Evolutionary conservation across 2,113 vertebrate species (phyloP), one percentile per base, ranked within the genome.

Genomic region (Trachemys scripta): DNA sequence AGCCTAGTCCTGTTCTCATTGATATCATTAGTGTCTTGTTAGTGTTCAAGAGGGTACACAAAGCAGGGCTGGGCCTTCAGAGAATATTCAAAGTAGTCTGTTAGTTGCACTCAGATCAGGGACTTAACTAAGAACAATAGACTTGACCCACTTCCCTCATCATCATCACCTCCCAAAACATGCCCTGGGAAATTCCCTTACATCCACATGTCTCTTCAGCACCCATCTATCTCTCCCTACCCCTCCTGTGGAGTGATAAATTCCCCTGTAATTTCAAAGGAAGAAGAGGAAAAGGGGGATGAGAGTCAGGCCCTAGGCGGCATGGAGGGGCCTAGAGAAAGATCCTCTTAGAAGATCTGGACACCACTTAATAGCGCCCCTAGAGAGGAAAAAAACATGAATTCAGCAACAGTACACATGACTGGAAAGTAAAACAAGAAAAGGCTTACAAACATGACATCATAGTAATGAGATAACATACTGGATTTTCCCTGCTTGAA

Each of bases 201-300:
- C 96, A 93, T 97, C 96, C 95, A 89, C 96, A 3, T 97, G 95
- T 97, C 96, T 97, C 96, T 62, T 97, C 97, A 97, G 96, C 96
- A 97, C 96, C 96, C 92, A 97, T 93, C 65, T 80, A 89, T 85
- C 97, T 97, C 95, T 92, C 96, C 92, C 96, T 97, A 94, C 92
- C 96, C 89, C 96, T 96, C 96, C 88, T 97, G 96, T 97, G 96
- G 96, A 97, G 95, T 78, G 96, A 97, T 95, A 96, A 95, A 95
- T 85, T 95, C 96, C 95, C 96, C 95, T 96, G 96, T 94, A 95
- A 87, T 93, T 1, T 91, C 93, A 95, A 94, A 96, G 96, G 96
- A 97, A 95, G 96, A 97, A 89, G 96, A 97, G 97, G 96, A 97
- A 95, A 96, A 96, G 96, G 96, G 96, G 96, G 96, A 96, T 97